Conservation (phyloP, 2,797 vertebrate species). For the Merluccius polli region DNA sequence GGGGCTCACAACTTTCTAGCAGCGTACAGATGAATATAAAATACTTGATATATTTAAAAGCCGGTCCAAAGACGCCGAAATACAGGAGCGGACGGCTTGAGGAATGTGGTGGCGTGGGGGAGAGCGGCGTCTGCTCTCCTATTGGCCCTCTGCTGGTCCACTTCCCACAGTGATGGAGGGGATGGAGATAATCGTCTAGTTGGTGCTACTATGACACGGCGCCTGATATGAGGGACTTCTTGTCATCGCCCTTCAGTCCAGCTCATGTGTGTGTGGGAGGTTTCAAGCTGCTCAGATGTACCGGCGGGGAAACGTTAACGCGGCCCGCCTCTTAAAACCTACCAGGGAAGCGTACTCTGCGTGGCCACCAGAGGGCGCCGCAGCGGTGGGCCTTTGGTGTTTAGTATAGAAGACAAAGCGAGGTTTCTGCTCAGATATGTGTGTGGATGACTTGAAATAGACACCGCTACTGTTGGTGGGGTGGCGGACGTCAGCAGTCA, state of each 20-base stretch:
- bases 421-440: background rate
- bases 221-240: background rate
- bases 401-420: background rate
- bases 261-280: background rate
- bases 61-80: background rate
- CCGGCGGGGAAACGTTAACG: background rate
- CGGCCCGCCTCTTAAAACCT: background rate
- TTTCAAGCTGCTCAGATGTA: background rate
- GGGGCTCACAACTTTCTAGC: background rate
- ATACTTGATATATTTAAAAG: background rate
- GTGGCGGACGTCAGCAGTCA: slow-evolving; percentile 1
- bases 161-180: background rate
- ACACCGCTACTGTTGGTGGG: background rate
- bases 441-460: background rate
- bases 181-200: background rate
- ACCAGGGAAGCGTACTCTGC: background rate
- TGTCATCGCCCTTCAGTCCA: background rate
- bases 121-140: background rate
- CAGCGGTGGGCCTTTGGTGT: background rate
- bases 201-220: background rate
- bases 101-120: background rate
- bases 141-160: background rate
- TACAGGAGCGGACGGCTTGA: background rate
- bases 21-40: background rate
- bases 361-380: background rate